Conservation (phyloP, 2,888 invertebrate species). For the Andrena flavipes region DNA sequence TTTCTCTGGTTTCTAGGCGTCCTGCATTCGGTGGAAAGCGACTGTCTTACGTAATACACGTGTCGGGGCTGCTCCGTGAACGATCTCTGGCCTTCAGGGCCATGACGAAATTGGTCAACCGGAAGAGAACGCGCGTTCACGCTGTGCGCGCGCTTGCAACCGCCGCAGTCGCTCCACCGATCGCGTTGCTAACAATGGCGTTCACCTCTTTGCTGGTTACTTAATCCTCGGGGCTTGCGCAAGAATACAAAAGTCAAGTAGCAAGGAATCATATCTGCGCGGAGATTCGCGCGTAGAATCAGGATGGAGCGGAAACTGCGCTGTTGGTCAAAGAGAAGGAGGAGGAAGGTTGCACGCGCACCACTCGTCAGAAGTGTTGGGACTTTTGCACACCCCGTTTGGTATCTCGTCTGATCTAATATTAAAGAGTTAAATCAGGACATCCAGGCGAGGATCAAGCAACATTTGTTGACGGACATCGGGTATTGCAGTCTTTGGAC, state of each 20-base stretch:
- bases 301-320: neutral
- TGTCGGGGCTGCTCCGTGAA: slow-evolving; percentile 26
- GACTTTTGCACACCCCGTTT: too few species aligned
- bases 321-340: too few species aligned
- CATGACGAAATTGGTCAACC: slow-evolving; percentile 51
- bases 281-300: neutral
- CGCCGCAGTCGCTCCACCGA: neutral
- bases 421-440: too few species aligned
- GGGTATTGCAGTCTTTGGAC: slow-evolving; percentile 47
- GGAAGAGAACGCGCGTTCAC: slow-evolving; percentile 34
- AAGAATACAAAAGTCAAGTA: slow-evolving; percentile 8
- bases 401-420: too few species aligned
- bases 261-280: too few species aligned
- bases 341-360: too few species aligned
- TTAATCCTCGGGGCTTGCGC: slow-evolving; percentile 2
- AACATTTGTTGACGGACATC: slow-evolving; percentile 60
- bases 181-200: slow-evolving; percentile 14
- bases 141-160: neutral
- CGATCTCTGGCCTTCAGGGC: slow-evolving; percentile 56
- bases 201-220: neutral
- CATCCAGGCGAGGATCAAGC: slow-evolving; percentile 23
- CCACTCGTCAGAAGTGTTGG: too few species aligned
- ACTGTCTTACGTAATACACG: slow-evolving; percentile 60
- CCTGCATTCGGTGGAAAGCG: slow-evolving; percentile 56
- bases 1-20: slow-evolving; percentile 63